These are phyloP conservation scores for Polia nebulosa DNA, from an alignment of 2,888 invertebrate genomes.

Conservation along the genomic window DNA sequence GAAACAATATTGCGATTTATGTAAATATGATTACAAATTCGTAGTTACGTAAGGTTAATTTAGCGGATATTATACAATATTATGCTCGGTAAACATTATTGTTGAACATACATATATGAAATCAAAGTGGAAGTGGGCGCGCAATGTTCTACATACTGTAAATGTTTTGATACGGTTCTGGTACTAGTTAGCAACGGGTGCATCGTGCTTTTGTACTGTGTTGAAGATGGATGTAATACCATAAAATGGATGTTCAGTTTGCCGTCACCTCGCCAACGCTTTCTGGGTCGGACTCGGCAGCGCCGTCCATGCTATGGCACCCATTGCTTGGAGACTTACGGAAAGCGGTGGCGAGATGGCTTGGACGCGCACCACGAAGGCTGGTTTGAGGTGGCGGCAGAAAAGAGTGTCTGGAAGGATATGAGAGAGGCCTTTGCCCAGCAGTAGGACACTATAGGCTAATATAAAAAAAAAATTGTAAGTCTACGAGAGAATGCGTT, in stretches of 20 bases:
- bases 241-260: neutral
- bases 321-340: too few species aligned
- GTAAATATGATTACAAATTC: conserved; percentile 43
- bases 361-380: too few species aligned
- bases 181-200: neutral
- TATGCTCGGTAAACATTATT: conserved; percentile 29
- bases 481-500: neutral
- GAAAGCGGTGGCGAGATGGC: too few species aligned
- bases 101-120: conserved; percentile 37
- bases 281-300: too few species aligned
- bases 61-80: conserved; percentile 39
- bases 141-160: conserved; percentile 19
- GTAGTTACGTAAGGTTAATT: conserved; percentile 37
- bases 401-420: too few species aligned
- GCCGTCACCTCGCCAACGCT: too few species aligned
- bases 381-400: too few species aligned
- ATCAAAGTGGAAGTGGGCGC: conserved; percentile 33
- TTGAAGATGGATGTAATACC: conserved; percentile 3
- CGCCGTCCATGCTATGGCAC: too few species aligned
- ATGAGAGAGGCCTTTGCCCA: too few species aligned
- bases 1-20: conserved; percentile 53
- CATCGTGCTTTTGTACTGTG: neutral
- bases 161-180: conserved; percentile 28
- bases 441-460: too few species aligned
- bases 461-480: too few species aligned